These are phyloP conservation scores for Otus sunia DNA, from an alignment of 2,113 vertebrate species.

Conservation along the genomic window DNA sequence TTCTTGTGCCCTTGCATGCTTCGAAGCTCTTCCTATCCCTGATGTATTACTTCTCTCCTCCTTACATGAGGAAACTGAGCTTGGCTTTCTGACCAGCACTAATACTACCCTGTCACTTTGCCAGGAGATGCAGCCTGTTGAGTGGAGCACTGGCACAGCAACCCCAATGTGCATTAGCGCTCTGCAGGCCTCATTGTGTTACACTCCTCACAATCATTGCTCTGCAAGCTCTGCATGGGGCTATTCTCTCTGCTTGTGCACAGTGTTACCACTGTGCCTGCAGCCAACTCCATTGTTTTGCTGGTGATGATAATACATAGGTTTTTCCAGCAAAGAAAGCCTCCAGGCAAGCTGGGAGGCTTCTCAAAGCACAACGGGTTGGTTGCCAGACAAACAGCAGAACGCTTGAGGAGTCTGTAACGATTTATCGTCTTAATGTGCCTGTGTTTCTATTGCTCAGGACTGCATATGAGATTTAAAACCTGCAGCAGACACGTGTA, in stretches of 20 bases:
- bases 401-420: not conserved
- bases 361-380: not conserved
- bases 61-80: not conserved
- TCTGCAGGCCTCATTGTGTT: not conserved
- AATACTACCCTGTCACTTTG: not conserved
- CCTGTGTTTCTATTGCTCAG: not conserved
- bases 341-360: conserved; percentile 5
- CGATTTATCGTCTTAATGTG: not conserved
- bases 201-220: not conserved
- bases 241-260: not conserved
- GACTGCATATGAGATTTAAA: not conserved
- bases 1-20: not conserved
- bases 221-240: not conserved
- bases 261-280: not conserved
- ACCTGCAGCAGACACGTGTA: not conserved
- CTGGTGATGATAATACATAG: not conserved
- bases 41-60: not conserved
- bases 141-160: conserved; percentile 14
- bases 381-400: not conserved
- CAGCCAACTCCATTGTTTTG: conserved; percentile 35
- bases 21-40: not conserved
- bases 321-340: not conserved
- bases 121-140: conserved; percentile 19
- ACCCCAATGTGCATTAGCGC: not conserved
- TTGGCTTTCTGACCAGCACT: not conserved